phyloP scores from a whole-genome alignment of 2,797 vertebrate genomes.

The Danio tinwini region DNA sequence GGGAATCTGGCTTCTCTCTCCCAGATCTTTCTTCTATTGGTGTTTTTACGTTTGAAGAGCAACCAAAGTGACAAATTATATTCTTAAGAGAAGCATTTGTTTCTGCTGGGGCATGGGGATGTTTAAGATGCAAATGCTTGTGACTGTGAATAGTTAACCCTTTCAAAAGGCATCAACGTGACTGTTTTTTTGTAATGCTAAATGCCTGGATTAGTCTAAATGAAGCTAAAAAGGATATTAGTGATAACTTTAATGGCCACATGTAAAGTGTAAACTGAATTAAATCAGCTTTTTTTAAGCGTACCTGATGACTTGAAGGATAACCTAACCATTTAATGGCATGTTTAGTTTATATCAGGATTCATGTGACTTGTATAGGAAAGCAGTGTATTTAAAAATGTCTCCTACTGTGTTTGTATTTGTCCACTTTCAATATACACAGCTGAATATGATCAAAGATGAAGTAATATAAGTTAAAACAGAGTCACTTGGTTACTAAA shows the following conservation, averaged over 20 bases:
- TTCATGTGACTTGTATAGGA: background rate
- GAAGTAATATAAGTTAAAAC: background rate
- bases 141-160: slow-evolving; percentile 51
- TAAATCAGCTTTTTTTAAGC: background rate
- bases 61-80: slow-evolving; percentile 67
- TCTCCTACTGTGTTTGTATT: background rate
- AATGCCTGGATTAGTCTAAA: slow-evolving; percentile 24
- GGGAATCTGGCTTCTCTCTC: slow-evolving; percentile 68
- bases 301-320: background rate
- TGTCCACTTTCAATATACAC: background rate
- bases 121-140: slow-evolving; percentile 52
- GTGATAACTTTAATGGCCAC: slow-evolving; percentile 25
- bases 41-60: slow-evolving; percentile 50
- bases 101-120: slow-evolving; percentile 44
- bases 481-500: background rate
- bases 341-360: slow-evolving; percentile 3
- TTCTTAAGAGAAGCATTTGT: slow-evolving; percentile 53
- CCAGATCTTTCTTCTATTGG: slow-evolving; percentile 45
- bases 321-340: background rate
- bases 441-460: background rate
- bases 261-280: slow-evolving; percentile 15
- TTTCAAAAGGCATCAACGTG: slow-evolving; percentile 38
- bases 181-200: slow-evolving; percentile 19
- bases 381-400: background rate
- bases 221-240: background rate